Conservation (phyloP, 2,113 vertebrate species). For the Prionailurus bengalensis region DNA sequence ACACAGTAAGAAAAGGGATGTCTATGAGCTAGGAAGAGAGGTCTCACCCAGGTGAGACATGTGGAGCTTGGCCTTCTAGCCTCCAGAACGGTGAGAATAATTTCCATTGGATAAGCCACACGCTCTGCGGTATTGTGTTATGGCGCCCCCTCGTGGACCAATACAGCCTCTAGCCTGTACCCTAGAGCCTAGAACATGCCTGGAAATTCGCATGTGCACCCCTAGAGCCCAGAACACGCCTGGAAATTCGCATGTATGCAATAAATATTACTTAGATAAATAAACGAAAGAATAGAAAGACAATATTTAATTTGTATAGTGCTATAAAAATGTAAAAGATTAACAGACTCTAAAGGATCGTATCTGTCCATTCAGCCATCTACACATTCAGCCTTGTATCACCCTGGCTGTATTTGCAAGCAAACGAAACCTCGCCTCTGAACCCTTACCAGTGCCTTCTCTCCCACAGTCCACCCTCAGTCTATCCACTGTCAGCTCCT, state of each 20-base stretch:
- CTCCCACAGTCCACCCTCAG: not conserved
- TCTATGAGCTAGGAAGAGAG: not conserved
- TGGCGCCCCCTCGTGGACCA: rapidly evolving
- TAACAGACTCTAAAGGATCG: not conserved
- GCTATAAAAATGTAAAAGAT: not conserved
- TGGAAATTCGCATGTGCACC: not conserved
- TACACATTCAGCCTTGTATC: not conserved
- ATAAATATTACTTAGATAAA: not conserved
- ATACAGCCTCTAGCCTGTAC: not conserved
- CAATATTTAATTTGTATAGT: not conserved
- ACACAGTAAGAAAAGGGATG: not conserved
- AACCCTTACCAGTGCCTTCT: not conserved
- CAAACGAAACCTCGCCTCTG: not conserved
- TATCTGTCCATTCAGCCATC: not conserved
- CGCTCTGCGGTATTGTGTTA: not conserved
- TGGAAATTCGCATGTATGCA: not conserved
- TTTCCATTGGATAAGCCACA: not conserved
- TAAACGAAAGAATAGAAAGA: not conserved
- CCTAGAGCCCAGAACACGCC: not conserved
- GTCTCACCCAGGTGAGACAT: too few relatives aligned
- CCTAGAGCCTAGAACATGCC: not conserved
- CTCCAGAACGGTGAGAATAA: not conserved
- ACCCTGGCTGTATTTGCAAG: not conserved
- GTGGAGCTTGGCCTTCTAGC: not conserved
- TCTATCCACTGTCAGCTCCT: not conserved